phyloP scores from a whole-genome alignment of 2,113 vertebrate genomes.

The Pica pica region DNA sequence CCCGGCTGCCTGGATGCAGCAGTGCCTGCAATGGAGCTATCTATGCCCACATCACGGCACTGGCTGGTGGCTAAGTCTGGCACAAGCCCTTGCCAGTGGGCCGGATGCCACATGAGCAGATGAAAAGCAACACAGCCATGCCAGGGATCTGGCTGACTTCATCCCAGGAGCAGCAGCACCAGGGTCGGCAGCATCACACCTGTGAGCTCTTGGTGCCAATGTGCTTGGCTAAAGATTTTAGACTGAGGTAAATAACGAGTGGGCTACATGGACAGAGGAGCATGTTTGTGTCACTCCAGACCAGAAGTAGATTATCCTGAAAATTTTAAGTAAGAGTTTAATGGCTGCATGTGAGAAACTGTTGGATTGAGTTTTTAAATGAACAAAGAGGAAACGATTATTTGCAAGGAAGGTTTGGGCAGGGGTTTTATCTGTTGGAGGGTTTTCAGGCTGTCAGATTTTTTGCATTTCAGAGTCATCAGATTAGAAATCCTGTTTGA shows the following conservation, averaged over 20 bases:
- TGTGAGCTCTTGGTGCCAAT: not conserved
- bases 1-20: accelerated
- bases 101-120: not conserved
- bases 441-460: not conserved
- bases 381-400: not conserved
- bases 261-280: not conserved
- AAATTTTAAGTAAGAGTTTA: not conserved
- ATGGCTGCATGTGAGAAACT: not conserved
- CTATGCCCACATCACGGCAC: not conserved
- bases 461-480: not conserved
- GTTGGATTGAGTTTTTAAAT: not conserved
- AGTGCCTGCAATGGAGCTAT: accelerated
- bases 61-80: not conserved
- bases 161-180: not conserved
- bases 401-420: not conserved
- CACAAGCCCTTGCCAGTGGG: not conserved
- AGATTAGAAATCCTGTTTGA: not conserved
- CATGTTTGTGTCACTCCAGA: not conserved
- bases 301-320: not conserved
- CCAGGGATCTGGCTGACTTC: not conserved
- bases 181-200: not conserved
- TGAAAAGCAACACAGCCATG: not conserved
- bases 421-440: not conserved
- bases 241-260: not conserved
- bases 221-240: not conserved